phyloP scores from a whole-genome alignment of 2,113 vertebrate species.

The Prochilodus magdalenae region DNA sequence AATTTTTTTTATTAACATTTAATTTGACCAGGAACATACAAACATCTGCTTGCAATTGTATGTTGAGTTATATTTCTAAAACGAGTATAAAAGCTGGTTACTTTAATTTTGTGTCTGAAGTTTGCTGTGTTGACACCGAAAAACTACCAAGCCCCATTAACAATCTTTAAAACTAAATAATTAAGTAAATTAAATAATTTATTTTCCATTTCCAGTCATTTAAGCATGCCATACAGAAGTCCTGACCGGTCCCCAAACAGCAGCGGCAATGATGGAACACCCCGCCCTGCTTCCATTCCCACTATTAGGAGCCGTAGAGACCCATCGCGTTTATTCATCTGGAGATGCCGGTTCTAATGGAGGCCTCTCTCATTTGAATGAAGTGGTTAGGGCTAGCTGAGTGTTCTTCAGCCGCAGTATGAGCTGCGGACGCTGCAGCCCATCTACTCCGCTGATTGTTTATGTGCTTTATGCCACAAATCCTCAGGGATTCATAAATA shows the following conservation, averaged over 20 bases:
- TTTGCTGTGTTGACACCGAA: no score
- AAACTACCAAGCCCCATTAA: background rate
- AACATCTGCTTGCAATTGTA: no score
- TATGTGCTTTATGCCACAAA: constrained; percentile 90
- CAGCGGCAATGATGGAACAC: background rate
- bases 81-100: no score
- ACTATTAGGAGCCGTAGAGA: constrained; percentile 33
- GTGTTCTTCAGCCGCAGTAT: constrained; percentile 41
- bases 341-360: constrained; percentile 46
- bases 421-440: constrained; percentile 8
- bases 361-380: constrained; percentile 36
- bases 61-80: no score
- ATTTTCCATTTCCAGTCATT: background rate
- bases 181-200: background rate
- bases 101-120: no score
- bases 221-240: background rate
- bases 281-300: constrained; percentile 5
- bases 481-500: constrained; percentile 99
- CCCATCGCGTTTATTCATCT: constrained; percentile 35
- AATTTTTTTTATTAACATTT: no score
- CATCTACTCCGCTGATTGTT: constrained; percentile 71
- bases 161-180: background rate
- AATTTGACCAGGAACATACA: no score
- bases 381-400: constrained; percentile 52
- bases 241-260: background rate